phyloP scores from a whole-genome alignment of 2,113 vertebrate species.

The Delphinapterus leucas region DNA sequence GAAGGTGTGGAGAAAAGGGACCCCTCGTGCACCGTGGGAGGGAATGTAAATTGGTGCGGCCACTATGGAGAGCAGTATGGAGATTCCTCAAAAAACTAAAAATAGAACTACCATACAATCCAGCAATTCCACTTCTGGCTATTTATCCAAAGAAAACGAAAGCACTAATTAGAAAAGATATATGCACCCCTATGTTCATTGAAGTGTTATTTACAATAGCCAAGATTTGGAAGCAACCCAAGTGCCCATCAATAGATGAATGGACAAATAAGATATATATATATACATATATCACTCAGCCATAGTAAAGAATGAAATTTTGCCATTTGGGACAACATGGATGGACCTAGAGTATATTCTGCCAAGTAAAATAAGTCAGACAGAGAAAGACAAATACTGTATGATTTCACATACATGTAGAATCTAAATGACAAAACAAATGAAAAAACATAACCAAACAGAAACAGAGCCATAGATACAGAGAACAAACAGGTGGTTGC shows the following conservation, averaged over 20 bases:
- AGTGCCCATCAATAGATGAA: neutral
- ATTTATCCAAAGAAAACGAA: neutral
- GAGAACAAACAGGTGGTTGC: no score
- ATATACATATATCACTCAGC: no score
- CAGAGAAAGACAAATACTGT: no score
- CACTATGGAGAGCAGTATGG: neutral
- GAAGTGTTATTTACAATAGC: neutral
- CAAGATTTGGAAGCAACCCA: neutral
- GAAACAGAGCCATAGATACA: no score
- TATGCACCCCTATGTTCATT: neutral
- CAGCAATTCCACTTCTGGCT: neutral
- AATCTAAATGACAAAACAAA: no score
- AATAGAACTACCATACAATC: neutral
- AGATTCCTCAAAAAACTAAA: neutral
- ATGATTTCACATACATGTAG: neutral
- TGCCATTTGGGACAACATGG: no score
- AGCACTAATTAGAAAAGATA: neutral
- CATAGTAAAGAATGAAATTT: no score
- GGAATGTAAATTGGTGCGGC: neutral
- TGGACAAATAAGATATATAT: neutral
- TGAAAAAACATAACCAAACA: no score
- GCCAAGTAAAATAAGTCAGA: no score
- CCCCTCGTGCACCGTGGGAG: neutral
- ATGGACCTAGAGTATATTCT: no score
- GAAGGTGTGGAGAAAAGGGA: neutral